phyloP scores from a whole-genome alignment of 2,888 invertebrate genomes.

The Aphodius sticticus region DNA sequence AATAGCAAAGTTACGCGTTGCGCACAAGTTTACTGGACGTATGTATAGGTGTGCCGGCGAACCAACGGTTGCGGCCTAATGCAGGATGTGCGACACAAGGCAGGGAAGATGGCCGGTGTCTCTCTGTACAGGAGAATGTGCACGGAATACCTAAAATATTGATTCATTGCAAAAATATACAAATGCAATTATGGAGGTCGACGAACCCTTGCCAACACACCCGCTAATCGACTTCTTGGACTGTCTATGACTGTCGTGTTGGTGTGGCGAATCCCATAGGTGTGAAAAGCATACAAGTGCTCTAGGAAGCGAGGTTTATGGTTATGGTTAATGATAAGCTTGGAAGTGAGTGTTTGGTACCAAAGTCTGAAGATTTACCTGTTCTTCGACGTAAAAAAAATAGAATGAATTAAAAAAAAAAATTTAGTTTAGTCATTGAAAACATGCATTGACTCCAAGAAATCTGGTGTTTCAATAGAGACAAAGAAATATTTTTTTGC shows the following conservation, averaged over 20 bases:
- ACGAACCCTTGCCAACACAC: background rate
- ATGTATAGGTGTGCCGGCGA: background rate
- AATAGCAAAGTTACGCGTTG: background rate
- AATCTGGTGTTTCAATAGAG: too few species aligned
- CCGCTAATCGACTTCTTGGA: background rate
- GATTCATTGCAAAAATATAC: conserved; percentile 34
- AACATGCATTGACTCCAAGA: too few species aligned
- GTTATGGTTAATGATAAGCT: too few species aligned
- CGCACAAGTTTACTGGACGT: background rate
- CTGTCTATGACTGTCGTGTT: conserved; percentile 26
- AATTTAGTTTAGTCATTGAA: too few species aligned
- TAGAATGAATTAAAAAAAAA: too few species aligned
- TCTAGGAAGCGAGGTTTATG: background rate
- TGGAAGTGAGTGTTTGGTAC: too few species aligned
- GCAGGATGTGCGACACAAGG: conserved; percentile 29
- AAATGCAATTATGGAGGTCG: conserved; percentile 36
- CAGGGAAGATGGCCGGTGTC: conserved; percentile 24
- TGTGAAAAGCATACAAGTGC: background rate
- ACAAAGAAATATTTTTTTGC: too few species aligned
- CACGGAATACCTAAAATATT: conserved; percentile 29
- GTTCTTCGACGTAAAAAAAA: too few species aligned
- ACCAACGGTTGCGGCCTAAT: conserved; percentile 20
- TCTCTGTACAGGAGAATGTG: conserved; percentile 19
- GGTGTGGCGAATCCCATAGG: background rate
- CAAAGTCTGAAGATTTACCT: too few species aligned